These are phyloP conservation scores for Corapipo altera DNA, from an alignment of 2,113 vertebrate genomes.

Conservation along the genomic window DNA sequence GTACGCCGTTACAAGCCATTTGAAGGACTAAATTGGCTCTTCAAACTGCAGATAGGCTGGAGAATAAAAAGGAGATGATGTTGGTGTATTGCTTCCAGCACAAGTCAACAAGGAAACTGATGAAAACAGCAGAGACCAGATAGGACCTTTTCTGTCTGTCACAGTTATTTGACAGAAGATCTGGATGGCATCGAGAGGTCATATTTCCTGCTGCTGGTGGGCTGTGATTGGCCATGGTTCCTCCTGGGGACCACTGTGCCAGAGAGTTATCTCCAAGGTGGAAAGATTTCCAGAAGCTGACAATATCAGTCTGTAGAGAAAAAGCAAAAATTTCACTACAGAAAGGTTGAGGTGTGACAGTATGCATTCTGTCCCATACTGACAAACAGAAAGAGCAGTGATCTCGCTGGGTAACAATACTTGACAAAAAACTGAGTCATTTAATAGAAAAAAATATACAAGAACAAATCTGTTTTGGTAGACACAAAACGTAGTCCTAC, in stretches of 20 bases:
- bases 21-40: not conserved
- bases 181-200: fast-evolving
- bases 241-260: not conserved
- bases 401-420: not conserved
- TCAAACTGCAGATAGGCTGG: not conserved
- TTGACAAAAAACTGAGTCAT: not conserved
- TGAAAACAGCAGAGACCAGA: not conserved
- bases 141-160: not conserved
- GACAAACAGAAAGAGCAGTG: not conserved
- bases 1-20: not conserved
- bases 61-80: not conserved
- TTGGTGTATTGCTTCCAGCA: not conserved
- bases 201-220: not conserved
- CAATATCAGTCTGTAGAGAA: not conserved
- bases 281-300: not conserved
- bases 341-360: not conserved
- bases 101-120: not conserved
- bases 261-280: not conserved
- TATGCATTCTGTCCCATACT: not conserved
- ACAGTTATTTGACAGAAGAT: not conserved
- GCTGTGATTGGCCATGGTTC: not conserved
- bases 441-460: not conserved
- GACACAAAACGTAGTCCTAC: not conserved
- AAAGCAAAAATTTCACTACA: not conserved
- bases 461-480: not conserved